Percentiles rank a stretch among this genome's conserved stretches.
These are phyloP conservation scores for Amblyopsis rosae DNA, from an alignment of 2,113 vertebrate genomes.

Conservation along the genomic window DNA sequence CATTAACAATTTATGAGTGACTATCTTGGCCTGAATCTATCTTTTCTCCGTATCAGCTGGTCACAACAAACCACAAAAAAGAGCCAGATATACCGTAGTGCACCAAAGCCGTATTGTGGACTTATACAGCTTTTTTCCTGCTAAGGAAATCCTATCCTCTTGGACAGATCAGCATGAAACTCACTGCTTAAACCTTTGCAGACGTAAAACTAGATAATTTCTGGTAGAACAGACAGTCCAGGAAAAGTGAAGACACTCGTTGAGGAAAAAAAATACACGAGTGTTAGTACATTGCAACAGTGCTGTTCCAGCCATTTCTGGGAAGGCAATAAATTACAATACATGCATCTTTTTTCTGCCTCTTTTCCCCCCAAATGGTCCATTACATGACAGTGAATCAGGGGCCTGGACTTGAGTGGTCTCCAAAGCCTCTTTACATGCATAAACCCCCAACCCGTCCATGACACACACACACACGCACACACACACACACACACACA, in stretches of 20 bases:
- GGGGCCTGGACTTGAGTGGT: constrained; percentile 67
- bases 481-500: background rate
- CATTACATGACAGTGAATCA: constrained; percentile 77
- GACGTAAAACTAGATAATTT: constrained; percentile 51
- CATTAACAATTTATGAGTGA: constrained; percentile 57
- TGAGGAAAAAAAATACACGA: constrained; percentile 29
- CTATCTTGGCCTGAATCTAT: constrained; percentile 35
- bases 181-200: constrained; percentile 16
- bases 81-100: constrained; percentile 23
- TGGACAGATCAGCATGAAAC: constrained; percentile 30
- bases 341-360: constrained; percentile 53
- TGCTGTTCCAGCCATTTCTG: constrained; percentile 66
- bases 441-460: constrained; percentile 34
- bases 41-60: constrained; percentile 48
- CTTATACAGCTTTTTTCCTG: constrained; percentile 23
- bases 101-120: constrained; percentile 29
- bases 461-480: constrained; percentile 3
- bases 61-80: constrained; percentile 48
- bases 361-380: constrained; percentile 71
- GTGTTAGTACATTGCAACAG: constrained; percentile 33
- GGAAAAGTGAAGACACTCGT: constrained; percentile 50
- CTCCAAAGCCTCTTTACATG: constrained; percentile 68
- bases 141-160: constrained; percentile 8
- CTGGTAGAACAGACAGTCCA: constrained; percentile 42
- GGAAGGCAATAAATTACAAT: constrained; percentile 67